phyloP scores from a whole-genome alignment of 2,113 vertebrate genomes.

The Phalacrocorax aristotelis region DNA sequence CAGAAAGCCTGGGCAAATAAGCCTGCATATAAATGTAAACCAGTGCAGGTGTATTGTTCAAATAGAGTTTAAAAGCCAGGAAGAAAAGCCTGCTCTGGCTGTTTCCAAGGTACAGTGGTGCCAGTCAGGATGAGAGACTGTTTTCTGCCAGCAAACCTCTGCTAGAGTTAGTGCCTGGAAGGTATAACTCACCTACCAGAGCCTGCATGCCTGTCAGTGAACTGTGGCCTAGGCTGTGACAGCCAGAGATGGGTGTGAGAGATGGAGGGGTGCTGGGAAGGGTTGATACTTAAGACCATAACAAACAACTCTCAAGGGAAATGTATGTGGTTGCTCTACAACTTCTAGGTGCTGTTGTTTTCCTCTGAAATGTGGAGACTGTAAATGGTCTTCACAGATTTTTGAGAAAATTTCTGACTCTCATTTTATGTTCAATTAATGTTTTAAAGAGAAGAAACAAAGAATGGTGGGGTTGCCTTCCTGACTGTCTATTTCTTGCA shows the following conservation, averaged over 20 bases:
- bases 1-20: neutral
- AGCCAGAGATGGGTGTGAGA: neutral
- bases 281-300: fast-evolving
- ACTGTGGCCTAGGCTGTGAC: neutral
- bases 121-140: neutral
- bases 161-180: neutral
- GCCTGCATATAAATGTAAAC: neutral
- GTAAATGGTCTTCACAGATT: neutral
- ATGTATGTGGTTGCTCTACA: neutral
- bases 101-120: neutral
- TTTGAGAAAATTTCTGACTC: neutral
- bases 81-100: neutral
- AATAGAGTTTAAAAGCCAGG: neutral
- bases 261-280: neutral
- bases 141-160: neutral
- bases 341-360: neutral
- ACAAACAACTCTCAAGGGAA: neutral
- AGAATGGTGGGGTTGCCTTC: neutral
- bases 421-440: neutral
- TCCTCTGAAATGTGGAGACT: neutral
- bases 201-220: neutral
- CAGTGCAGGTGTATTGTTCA: neutral
- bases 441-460: neutral
- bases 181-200: neutral
- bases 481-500: neutral